Evolutionary conservation across 2,113 vertebrate species (phyloP), one percentile per base, ranked within the genome.

Genomic region (Plestiodon gilberti): DNA sequence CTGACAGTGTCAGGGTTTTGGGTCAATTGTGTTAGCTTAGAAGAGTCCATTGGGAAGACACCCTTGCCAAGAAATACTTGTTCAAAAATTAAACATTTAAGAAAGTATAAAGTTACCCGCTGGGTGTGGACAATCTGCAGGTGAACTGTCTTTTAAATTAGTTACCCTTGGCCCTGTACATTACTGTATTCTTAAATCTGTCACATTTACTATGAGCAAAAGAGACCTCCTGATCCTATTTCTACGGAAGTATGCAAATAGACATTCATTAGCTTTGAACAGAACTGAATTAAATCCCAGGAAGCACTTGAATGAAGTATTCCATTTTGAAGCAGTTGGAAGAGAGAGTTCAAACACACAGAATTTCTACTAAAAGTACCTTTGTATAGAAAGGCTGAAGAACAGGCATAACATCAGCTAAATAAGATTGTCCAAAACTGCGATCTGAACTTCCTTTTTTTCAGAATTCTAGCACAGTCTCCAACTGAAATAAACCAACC

Each of bases 291-390:
- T 84, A 35, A 77, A 84, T 77, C 61, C 38, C n/a, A 40, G 28
- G 22, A 73, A 74, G 69, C 73, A 78, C 64, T 1, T 25, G 55
- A 83, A 3, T 0, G 78, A 8, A 1, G 0, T 69, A 77, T 87
- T 83, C 74, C 87, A 87, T 80, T 89, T 85, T 84, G 82, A 92
- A 94, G 93, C 91, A 93, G 91, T 89, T 30, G 89, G 57, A 78
- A 83, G 8, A 81, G 87, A 87, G 73, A 77, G 93, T 89, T 82
- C 0, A 61, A 94, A 86, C 62, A 40, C 0, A 0, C 55, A 87
- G 62, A 86, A 93, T 88, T 95, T 89, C 84, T 6, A 0, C 84
- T 90, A 43, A 78, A 67, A 78, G 9, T 52, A 85, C 62, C 28
- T 75, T 77, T 70, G 25, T 86, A 88, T 87, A 78, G 77, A 90